Evolutionary conservation across 2,797 vertebrate genomes (phyloP).

Genomic region (Pteronotus mesoamericanus): DNA sequence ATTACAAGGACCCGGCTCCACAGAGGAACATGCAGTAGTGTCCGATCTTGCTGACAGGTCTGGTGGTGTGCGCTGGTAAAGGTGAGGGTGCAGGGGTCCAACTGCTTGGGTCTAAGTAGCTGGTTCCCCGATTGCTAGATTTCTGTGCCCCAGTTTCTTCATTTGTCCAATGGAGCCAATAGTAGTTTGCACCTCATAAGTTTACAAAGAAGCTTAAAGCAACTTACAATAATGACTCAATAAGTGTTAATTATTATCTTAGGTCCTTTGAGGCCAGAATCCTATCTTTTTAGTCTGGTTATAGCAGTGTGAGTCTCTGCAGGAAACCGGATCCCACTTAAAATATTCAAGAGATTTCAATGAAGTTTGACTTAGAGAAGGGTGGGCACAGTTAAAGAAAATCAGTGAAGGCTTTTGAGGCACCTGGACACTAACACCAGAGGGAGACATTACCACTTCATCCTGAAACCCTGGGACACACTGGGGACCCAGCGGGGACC

Average conservation of each 20-base stretch:
- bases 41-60: too few species aligned
- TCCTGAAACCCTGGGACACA: not conserved
- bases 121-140: not conserved
- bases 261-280: not conserved
- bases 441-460: not conserved
- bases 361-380: not conserved
- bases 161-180: not conserved
- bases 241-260: not conserved
- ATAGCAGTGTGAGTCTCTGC: not conserved
- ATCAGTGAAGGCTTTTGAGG: not conserved
- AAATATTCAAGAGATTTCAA: slow-evolving; percentile 3
- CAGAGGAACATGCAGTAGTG: not conserved
- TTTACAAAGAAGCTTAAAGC: not conserved
- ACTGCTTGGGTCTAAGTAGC: not conserved
- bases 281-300: not conserved
- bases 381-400: not conserved
- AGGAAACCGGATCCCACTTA: not conserved
- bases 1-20: not conserved
- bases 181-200: not conserved
- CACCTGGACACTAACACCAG: not conserved
- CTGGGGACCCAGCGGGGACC: too few species aligned
- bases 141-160: not conserved
- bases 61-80: not conserved
- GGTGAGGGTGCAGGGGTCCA: not conserved
- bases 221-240: not conserved